phyloP scores from a whole-genome alignment of 2,113 vertebrate species.

The Sclerurus mexicanus region DNA sequence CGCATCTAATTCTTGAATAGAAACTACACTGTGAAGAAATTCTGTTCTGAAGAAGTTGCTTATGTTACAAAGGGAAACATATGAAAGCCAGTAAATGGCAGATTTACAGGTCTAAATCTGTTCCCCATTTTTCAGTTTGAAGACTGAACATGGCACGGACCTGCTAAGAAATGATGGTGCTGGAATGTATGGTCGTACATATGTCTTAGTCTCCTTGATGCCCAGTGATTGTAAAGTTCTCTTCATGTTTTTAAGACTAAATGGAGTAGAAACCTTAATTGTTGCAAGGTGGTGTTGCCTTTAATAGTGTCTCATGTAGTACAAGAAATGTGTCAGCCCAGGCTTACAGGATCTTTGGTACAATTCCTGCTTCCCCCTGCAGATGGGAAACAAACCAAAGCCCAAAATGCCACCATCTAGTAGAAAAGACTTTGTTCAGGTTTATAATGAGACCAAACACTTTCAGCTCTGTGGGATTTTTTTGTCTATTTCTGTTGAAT shows the following conservation, averaged over 20 bases:
- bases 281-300: not conserved
- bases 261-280: not conserved
- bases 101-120: not conserved
- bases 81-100: not conserved
- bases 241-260: not conserved
- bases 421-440: not conserved
- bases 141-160: not conserved
- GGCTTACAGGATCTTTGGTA: not conserved
- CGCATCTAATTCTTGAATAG: not conserved
- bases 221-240: not conserved
- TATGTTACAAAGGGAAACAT: not conserved
- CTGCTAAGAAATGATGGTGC: not conserved
- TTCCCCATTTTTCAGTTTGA: not conserved
- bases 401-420: not conserved
- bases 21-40: not conserved
- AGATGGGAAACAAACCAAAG: not conserved
- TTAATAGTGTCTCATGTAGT: not conserved
- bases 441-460: not conserved
- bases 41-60: not conserved
- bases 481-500: not conserved
- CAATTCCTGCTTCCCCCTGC: not conserved
- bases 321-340: not conserved
- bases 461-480: not conserved
- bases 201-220: not conserved
- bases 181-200: not conserved